A percentile compares a stretch with the other conserved stretches of the same genome.
Conservation (phyloP, 64 coral and sea anemone species). For the Cladopsammia gracilis region DNA sequence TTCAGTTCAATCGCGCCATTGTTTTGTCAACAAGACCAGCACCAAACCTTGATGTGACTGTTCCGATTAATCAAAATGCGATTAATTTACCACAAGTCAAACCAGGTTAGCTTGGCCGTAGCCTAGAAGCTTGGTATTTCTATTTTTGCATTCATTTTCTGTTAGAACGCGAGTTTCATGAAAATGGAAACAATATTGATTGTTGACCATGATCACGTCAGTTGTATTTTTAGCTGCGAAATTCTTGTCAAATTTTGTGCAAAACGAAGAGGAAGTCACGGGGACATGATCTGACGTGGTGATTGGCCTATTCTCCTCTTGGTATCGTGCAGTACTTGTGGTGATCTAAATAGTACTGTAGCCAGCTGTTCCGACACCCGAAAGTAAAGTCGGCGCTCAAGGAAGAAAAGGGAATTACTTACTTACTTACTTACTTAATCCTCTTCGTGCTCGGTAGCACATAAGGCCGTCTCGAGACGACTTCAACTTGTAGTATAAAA, state of each 20-base stretch:
- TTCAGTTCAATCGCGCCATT: neutral
- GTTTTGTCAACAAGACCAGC: neutral
- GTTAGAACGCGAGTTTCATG: too few species aligned
- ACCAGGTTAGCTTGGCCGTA: neutral
- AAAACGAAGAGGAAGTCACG: neutral
- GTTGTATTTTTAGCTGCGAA: neutral
- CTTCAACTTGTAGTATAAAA: too few species aligned
- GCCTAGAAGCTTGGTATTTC: neutral
- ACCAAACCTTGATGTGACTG: neutral
- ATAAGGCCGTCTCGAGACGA: too few species aligned
- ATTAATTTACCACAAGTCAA: neutral
- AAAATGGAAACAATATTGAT: neutral
- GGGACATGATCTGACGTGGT: neutral
- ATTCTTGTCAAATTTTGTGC: neutral
- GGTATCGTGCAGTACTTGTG: neutral
- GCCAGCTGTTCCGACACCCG: too few species aligned
- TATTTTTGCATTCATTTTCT: neutral
- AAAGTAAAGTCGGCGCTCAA: too few species aligned
- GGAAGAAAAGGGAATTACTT: too few species aligned
- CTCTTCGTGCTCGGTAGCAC: too few species aligned
- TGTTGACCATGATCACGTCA: slow-evolving; percentile 5
- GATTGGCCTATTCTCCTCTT: neutral
- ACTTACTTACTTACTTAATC: too few species aligned
- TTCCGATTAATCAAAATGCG: neutral
- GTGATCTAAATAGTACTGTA: too few species aligned